These are phyloP conservation scores for Cataglyphis cursor DNA, from an alignment of 2,888 invertebrate species.

Conservation along the genomic window DNA sequence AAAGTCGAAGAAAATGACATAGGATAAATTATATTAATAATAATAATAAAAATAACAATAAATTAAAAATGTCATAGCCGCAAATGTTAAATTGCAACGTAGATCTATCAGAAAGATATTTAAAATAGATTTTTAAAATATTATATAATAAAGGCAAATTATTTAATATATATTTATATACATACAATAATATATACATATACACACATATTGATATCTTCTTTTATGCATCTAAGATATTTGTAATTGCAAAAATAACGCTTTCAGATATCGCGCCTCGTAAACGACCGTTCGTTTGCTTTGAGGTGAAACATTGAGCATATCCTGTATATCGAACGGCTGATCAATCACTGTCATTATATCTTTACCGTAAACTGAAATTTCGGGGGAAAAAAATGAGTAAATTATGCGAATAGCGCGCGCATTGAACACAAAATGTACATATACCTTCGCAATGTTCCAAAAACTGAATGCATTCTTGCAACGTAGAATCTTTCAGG, in stretches of 20 bases:
- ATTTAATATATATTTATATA: background rate
- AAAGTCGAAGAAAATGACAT: background rate
- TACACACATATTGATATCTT: background rate
- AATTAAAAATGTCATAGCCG: background rate
- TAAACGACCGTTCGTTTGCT: slow-evolving; percentile 97
- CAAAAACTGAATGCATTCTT: slow-evolving; percentile 95
- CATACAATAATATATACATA: background rate
- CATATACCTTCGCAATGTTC: slow-evolving; percentile 94
- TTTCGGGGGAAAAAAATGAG: slow-evolving; percentile 50
- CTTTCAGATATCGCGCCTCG: slow-evolving; percentile 94
- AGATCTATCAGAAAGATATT: too few species aligned
- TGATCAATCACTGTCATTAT: slow-evolving; percentile 94
- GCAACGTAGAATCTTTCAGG: slow-evolving; percentile 94
- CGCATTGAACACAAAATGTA: background rate
- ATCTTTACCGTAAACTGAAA: slow-evolving; percentile 93
- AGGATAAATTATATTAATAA: slow-evolving; percentile 9
- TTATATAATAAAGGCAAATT: background rate
- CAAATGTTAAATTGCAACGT: background rate
- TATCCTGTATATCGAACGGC: slow-evolving; percentile 91
- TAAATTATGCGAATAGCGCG: background rate
- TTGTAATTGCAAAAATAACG: slow-evolving; percentile 91
- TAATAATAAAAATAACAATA: background rate
- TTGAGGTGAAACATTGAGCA: slow-evolving; percentile 89
- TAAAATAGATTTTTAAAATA: background rate
- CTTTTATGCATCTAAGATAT: slow-evolving; percentile 78